Evolutionary conservation across 1,140 invertebrate genomes (phyloP), one percentile per base, ranked within the genome.

Genomic region (Diorhabda sublineata): DNA sequence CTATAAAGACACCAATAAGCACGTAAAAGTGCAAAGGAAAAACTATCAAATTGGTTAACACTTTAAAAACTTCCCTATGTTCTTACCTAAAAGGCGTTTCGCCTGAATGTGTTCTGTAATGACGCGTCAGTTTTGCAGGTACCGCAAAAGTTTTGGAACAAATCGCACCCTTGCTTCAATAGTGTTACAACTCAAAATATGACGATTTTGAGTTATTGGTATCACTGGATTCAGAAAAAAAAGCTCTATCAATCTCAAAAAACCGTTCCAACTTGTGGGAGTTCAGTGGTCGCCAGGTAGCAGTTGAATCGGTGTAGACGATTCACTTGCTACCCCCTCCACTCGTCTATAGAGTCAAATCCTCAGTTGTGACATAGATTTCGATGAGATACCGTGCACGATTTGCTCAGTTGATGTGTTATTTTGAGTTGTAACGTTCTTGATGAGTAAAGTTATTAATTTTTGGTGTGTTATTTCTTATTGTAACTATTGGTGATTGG

Each of bases 361-460:
- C 59, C 42, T 61, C 59, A 61, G 59, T 61, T 61, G 26, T 61
- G 59, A 42, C 59, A 11, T 11, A 42, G 26, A 61, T 61, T 41
- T 61, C 26, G 59, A 61, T 61, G 59, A 61, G 26, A 61, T 61
- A 61, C 42, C 59, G 59, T 41, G 11, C 8, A 61, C 59, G 59
- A 61, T 42, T 61, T 42, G 59, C 59, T 61, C 59, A 61, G 59
- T 61, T 61, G 59, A 61, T 42, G 41, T 61, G 59, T 61, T 61
- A 61, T 61, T 61, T 61, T 61, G 26, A 61, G 59, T 61, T 61
- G 59, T 61, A 61, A 61, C 1, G 59, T 61, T 61, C 59, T 61
- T 61, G 59, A 42, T 61, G 59, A 61, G 9, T 61, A 42, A 61
- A 61, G 59, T 42, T 61, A 3, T 6, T 42, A 2, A 61, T 61